Evolutionary conservation across 53 echinoderm and acorn worm species (phyloP).

Genomic region (Astropecten irregularis): DNA sequence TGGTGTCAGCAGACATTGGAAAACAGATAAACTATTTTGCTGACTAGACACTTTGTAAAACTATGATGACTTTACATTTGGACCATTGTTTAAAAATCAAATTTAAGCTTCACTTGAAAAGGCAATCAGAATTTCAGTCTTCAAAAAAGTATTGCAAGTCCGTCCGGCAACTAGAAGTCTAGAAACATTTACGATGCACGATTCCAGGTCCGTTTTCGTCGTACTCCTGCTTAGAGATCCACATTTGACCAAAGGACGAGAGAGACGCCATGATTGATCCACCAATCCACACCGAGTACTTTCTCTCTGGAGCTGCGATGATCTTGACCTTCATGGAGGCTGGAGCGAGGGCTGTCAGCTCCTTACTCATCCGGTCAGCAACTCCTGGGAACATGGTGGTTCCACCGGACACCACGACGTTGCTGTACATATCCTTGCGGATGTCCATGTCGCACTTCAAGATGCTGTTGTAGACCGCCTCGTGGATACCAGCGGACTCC

Average conservation of each 20-base stretch:
- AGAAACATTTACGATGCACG: conserved; percentile 71
- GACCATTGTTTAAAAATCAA: too few relatives aligned
- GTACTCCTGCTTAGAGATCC: conserved; percentile 85
- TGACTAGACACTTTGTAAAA: too few relatives aligned
- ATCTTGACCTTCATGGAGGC: conserved; percentile 94
- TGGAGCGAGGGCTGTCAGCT: conserved; percentile 84
- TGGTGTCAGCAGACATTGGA: too few relatives aligned
- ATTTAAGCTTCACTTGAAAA: too few relatives aligned
- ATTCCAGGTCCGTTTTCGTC: conserved; percentile 68
- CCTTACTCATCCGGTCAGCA: conserved; percentile 88
- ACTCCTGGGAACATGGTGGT: conserved; percentile 95
- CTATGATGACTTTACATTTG: too few relatives aligned
- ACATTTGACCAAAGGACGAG: conserved; percentile 83
- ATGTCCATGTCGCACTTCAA: conserved; percentile 85
- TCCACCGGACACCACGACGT: conserved; percentile 88
- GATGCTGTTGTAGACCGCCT: conserved; percentile 84
- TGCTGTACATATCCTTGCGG: conserved; percentile 73
- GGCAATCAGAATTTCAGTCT: too few relatives aligned
- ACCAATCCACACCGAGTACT: conserved; percentile 90
- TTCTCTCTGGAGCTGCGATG: conserved; percentile 88
- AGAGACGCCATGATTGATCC: conserved; percentile 90
- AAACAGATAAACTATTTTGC: too few relatives aligned
- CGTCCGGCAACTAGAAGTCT: too few relatives aligned
- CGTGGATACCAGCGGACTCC: conserved; percentile 79
- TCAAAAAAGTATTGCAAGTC: too few relatives aligned